Conservation (phyloP, 2,888 invertebrate species). For the Rhyacophila evoluta region DNA sequence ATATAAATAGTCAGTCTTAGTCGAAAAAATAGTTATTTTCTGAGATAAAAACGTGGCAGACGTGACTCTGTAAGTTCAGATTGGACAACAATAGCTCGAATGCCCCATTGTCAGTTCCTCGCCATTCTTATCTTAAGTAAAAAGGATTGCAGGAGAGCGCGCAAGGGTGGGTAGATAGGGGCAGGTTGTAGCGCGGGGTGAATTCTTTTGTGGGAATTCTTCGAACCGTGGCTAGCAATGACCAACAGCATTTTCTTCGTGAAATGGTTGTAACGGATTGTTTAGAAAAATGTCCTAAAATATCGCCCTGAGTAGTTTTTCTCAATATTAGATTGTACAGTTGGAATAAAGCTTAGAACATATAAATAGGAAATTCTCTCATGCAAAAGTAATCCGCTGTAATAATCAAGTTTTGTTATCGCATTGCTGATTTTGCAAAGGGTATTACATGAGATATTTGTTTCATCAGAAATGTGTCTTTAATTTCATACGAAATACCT, state of each 20-base stretch:
- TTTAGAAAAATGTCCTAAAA: constrained; percentile 4
- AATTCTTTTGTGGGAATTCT: constrained; percentile 9
- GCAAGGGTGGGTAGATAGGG: background rate
- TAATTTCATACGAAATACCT: no score
- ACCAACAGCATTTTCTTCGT: constrained; percentile 14
- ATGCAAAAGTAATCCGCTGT: background rate
- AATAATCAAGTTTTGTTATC: background rate
- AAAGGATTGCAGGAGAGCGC: background rate
- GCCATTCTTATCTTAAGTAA: constrained; percentile 24
- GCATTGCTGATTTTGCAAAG: background rate
- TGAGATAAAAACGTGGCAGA: constrained; percentile 14
- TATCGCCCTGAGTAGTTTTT: background rate
- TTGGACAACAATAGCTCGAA: constrained; percentile 22
- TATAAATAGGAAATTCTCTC: background rate
- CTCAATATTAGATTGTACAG: background rate
- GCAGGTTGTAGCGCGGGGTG: background rate
- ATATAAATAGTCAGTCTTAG: background rate
- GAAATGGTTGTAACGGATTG: background rate
- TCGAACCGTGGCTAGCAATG: background rate
- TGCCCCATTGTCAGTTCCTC: constrained; percentile 14
- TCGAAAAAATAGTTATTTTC: constrained; percentile 17
- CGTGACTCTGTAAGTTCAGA: constrained; percentile 22
- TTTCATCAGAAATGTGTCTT: no score
- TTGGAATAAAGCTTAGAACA: background rate
- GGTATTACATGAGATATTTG: no score